Conservation (phyloP, 2,113 vertebrate species). For the Trichomycterus rosablanca region DNA sequence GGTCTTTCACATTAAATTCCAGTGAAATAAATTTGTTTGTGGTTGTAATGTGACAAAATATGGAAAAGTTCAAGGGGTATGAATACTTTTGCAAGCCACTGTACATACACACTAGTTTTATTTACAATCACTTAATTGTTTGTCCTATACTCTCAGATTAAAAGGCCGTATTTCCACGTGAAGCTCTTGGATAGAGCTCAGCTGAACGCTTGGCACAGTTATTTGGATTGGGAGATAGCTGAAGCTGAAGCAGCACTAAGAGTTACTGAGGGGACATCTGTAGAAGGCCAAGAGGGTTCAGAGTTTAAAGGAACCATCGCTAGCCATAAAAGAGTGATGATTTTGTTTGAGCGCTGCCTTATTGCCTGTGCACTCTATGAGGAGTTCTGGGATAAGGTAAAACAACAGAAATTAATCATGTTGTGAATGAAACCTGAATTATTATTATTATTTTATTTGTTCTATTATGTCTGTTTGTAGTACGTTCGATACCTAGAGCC, state of each 20-base stretch:
- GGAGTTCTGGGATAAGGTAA: constrained; percentile 80
- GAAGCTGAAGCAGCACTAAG: constrained; percentile 42
- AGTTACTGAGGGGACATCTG: constrained; percentile 42
- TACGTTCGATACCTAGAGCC: constrained; percentile 74
- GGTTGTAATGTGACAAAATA: not conserved
- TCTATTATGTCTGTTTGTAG: constrained; percentile 49
- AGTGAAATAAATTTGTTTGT: no score
- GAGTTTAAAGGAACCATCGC: constrained; percentile 24
- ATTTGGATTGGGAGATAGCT: constrained; percentile 76
- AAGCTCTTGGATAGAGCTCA: constrained; percentile 74
- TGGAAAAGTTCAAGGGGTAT: no score
- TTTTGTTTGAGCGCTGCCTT: constrained; percentile 79
- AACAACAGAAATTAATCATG: constrained; percentile 9
- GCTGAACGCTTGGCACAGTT: constrained; percentile 77
- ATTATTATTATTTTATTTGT: not conserved
- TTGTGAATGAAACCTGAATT: not conserved
- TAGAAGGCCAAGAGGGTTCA: constrained; percentile 30
- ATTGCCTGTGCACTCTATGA: constrained; percentile 82
- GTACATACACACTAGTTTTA: no score
- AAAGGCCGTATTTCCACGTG: constrained; percentile 79
- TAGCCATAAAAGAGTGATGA: constrained; percentile 62
- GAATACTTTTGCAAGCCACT: no score
- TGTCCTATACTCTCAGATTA: constrained; percentile 62
- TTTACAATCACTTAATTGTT: no score
- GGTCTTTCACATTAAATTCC: no score